phyloP scores from a whole-genome alignment of 2,113 vertebrate species.

The Raja brachyura region DNA sequence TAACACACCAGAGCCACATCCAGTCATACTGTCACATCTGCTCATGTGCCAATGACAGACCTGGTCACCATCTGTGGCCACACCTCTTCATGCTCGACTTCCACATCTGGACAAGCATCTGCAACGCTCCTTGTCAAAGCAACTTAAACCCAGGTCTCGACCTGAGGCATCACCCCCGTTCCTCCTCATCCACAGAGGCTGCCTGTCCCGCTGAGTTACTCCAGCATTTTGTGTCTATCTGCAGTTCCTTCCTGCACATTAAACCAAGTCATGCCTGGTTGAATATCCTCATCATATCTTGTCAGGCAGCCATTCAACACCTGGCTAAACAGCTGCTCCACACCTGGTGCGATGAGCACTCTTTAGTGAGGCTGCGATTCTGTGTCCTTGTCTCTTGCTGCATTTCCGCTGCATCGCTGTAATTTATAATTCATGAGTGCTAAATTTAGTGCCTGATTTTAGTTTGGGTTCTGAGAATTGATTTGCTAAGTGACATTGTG shows the following conservation, averaged over 20 bases:
- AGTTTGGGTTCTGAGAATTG: background rate
- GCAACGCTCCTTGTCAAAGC: background rate
- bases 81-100: background rate
- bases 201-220: too few relatives aligned
- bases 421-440: background rate
- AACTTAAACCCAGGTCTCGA: background rate
- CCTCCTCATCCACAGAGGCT: too few relatives aligned
- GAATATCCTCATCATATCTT: background rate
- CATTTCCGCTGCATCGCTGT: background rate
- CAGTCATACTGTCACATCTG: too few relatives aligned
- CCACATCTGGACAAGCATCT: background rate
- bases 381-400: background rate
- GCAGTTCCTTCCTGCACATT: too few relatives aligned
- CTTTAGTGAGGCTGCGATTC: too few relatives aligned
- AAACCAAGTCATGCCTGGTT: too few relatives aligned
- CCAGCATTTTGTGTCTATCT: too few relatives aligned
- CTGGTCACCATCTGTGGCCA: too few relatives aligned
- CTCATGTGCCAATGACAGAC: too few relatives aligned
- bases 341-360: background rate
- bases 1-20: too few relatives aligned
- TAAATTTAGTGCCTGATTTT: background rate
- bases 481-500: slow-evolving; percentile 12
- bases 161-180: too few relatives aligned
- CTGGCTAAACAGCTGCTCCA: background rate
- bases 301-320: background rate